Evolutionary conservation across 1,140 invertebrate genomes (phyloP).

Genomic region (Dreissena polymorpha): DNA sequence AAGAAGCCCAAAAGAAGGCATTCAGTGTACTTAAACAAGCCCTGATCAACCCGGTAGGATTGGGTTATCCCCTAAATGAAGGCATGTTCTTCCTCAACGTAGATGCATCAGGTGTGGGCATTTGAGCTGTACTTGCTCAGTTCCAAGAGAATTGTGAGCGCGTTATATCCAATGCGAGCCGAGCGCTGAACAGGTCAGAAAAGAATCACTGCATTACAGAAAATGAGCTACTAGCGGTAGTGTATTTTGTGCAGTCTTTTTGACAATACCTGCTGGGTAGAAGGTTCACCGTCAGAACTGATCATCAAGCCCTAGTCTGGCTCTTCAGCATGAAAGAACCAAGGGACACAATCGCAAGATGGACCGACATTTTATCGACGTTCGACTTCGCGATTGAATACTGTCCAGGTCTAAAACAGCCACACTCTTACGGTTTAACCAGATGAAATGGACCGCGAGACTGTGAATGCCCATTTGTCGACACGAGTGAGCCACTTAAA

Average conservation of each 20-base stretch:
- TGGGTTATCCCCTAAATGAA: constrained; percentile 43
- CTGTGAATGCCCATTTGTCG: constrained; percentile 30
- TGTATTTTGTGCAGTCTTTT: constrained; percentile 19
- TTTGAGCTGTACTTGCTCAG: constrained; percentile 73
- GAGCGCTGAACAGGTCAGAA: constrained; percentile 57
- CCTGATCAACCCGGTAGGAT: constrained; percentile 52
- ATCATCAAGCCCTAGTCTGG: too few species aligned
- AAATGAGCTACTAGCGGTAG: constrained; percentile 19
- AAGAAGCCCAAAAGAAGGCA: constrained; percentile 45
- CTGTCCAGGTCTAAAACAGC: neutral
- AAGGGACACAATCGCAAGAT: too few species aligned
- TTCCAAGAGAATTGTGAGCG: constrained; percentile 55
- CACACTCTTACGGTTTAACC: too few species aligned
- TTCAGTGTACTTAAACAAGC: constrained; percentile 60
- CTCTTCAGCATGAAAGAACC: too few species aligned
- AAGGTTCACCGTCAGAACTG: too few species aligned
- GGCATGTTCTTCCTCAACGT: constrained; percentile 63
- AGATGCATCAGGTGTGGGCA: constrained; percentile 61
- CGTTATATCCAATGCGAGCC: constrained; percentile 65
- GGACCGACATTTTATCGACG: neutral
- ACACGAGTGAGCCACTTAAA: constrained; percentile 13
- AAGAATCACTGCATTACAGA: too few species aligned
- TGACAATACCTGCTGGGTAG: neutral
- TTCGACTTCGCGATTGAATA: too few species aligned
- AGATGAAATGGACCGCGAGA: constrained; percentile 28